Evolutionary conservation across 1,140 invertebrate genomes (phyloP).

Genomic region (Bombus pascuorum): DNA sequence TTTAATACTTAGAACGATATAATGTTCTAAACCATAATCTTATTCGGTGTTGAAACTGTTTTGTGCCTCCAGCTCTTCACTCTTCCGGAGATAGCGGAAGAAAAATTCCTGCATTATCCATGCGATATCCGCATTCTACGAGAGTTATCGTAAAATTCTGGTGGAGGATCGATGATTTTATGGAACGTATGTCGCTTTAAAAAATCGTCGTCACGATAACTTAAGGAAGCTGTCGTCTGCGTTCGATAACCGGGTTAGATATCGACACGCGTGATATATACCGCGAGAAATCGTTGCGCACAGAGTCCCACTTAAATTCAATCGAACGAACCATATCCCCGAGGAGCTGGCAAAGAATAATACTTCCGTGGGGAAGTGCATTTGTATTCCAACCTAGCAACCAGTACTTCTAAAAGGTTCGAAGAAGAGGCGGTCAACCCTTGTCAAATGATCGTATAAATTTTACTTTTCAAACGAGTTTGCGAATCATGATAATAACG

Average conservation of each 20-base stretch:
- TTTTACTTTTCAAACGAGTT: background rate
- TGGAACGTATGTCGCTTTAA: background rate
- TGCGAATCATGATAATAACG: background rate
- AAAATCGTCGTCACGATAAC: background rate
- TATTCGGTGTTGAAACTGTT: background rate
- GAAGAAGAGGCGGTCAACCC: background rate
- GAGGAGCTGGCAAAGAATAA: conserved; percentile 14
- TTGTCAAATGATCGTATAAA: background rate
- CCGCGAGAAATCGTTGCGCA: conserved; percentile 15
- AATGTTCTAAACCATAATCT: background rate
- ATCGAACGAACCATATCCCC: conserved; percentile 15
- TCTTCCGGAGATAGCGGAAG: background rate
- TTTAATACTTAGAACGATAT: background rate
- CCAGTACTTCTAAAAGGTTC: background rate
- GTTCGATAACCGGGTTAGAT: conserved; percentile 12
- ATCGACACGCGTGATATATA: conserved; percentile 18
- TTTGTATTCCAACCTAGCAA: conserved; percentile 8
- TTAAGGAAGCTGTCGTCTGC: background rate
- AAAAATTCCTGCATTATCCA: background rate
- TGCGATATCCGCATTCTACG: background rate
- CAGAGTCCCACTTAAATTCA: conserved; percentile 44
- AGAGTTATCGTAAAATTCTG: background rate
- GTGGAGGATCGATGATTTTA: background rate
- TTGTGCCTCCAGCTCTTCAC: background rate
- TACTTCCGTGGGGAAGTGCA: conserved; percentile 25